Base-by-base conservation (phyloP, 1,140 invertebrate species). In the Drosophila malerkotliana region DNA sequence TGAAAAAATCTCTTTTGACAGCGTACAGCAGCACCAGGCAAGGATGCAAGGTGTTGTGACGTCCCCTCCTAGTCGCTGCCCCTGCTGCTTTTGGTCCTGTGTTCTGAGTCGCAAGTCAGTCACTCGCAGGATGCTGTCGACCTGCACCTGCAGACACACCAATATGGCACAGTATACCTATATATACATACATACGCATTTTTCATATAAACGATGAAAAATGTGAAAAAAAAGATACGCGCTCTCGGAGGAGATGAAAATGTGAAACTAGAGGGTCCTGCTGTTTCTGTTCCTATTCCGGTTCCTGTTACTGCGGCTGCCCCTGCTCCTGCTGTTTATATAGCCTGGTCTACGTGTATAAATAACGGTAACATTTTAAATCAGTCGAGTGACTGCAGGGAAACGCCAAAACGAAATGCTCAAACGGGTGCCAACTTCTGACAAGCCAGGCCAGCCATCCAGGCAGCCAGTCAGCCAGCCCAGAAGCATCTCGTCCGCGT, bases 1-100 rank as follows among this genome's bases (percentile, higher is more conserved):
- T 88, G 84, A 88, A 88, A 88, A 88, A 88, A 88, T 88, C 79
- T 88, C 84, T 88, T 88, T 88, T 88, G 84, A 88, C 84, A 88
- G 83, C 72, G 39, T 71, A 52, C 66, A 45, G 72, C 53, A 60
- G 66, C 59, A 63, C 66, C 34, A 56, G 28, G 24, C 47, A 51
- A 58, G 66, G 61, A 55, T 58, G 72, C 55, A 30, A 63, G 59
- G 45, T 69, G 76, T 47, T 77, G 34, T 54, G 66, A 26, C 26
- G 41, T 21, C 41, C 44, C 55, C 74, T 34, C 24, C 24, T 51
- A 37, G 52, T 59, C 51, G 30, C 34, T 44, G 39, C 34, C 21
- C 64, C 48, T 68, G 73, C 52, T 72, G 60, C 47, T 72, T 49
- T 54, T 67, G 63, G 52, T 71, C 48, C 77, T 66, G 72, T 18